Evolutionary conservation across 1,140 invertebrate species (phyloP).

Genomic region (Drosophila truncata): DNA sequence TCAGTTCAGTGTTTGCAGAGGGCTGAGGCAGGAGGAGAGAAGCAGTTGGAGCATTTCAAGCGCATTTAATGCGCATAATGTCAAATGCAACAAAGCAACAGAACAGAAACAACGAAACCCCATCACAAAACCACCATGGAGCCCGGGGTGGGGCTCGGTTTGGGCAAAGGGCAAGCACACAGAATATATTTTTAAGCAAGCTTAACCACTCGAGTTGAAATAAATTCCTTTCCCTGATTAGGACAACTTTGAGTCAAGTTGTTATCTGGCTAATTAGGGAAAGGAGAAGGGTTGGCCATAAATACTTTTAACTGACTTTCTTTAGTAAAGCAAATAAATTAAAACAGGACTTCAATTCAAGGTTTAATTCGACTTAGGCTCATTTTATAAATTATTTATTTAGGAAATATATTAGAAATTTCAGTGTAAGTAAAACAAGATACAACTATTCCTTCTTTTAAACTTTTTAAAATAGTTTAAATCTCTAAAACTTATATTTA

Average conservation of each 20-base stretch:
- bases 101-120: slow-evolving; percentile 36
- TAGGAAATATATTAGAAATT: background rate
- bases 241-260: background rate
- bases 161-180: slow-evolving; percentile 23
- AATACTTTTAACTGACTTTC: background rate
- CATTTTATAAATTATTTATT: background rate
- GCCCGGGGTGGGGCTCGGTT: background rate
- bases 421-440: background rate
- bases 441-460: fast-evolving
- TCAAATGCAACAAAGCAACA: slow-evolving; percentile 59
- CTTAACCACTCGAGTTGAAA: slow-evolving; percentile 24
- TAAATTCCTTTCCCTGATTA: slow-evolving; percentile 29
- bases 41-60: slow-evolving; percentile 56
- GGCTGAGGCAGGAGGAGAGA: background rate
- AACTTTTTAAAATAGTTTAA: background rate
- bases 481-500: background rate
- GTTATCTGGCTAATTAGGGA: slow-evolving; percentile 22
- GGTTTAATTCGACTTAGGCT: background rate
- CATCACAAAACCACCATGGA: slow-evolving; percentile 28
- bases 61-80: slow-evolving; percentile 75
- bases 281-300: too few relatives aligned
- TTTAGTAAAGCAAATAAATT: background rate
- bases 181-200: slow-evolving; percentile 30
- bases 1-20: slow-evolving; percentile 17
- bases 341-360: background rate